Percentiles rank a stretch among this genome's conserved stretches.
These are phyloP conservation scores for Isurus oxyrinchus DNA, from an alignment of 2,113 vertebrate species.

Conservation along the genomic window DNA sequence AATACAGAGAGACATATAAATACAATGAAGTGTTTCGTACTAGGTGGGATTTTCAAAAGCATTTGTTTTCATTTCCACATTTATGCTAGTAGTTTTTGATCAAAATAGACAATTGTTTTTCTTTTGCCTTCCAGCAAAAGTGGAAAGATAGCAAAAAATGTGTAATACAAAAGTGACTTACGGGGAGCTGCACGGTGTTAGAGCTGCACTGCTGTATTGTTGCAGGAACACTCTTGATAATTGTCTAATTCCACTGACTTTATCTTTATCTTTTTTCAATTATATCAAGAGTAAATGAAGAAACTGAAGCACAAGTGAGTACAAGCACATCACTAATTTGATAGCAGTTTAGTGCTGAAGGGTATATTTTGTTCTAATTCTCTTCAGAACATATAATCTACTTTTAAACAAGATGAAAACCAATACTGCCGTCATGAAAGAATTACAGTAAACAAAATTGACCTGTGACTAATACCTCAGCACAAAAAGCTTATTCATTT, in stretches of 20 bases:
- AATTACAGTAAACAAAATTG: background rate
- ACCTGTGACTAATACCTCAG: background rate
- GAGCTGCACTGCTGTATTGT: too few relatives aligned
- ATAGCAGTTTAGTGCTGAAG: background rate
- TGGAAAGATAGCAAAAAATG: too few relatives aligned
- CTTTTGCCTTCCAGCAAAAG: background rate
- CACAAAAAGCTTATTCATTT: constrained; percentile 1
- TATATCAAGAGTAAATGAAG: background rate
- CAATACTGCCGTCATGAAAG: too few relatives aligned
- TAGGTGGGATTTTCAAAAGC: background rate
- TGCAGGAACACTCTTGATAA: background rate
- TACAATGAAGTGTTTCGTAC: background rate
- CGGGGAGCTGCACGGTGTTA: background rate
- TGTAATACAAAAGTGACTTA: background rate
- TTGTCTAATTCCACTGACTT: background rate
- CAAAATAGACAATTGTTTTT: background rate
- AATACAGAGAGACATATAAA: constrained; percentile 17
- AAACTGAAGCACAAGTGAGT: background rate
- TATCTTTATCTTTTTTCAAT: background rate
- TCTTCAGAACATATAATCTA: background rate
- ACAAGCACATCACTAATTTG: background rate
- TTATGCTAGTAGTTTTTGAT: constrained; percentile 7
- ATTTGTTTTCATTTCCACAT: background rate
- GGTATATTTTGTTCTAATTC: background rate
- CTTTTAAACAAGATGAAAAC: background rate